These are phyloP conservation scores for Eurois occulta DNA, from an alignment of 2,888 invertebrate species.

Conservation along the genomic window DNA sequence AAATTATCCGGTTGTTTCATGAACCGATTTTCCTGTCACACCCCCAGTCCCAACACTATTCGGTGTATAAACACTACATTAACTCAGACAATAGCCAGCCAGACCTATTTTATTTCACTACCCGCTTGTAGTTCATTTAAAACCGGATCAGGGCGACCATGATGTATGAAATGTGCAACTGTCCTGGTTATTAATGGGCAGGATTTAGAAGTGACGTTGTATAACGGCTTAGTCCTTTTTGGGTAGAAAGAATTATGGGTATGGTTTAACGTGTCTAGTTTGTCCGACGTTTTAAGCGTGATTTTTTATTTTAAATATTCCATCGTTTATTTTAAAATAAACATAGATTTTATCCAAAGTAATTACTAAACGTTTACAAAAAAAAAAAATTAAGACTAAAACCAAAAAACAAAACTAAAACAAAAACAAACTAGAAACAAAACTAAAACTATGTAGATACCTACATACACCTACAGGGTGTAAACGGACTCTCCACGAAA, in stretches of 20 bases:
- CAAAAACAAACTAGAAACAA: too few relatives aligned
- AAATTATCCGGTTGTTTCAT: conserved; percentile 32
- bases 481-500: too few relatives aligned
- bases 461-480: too few relatives aligned
- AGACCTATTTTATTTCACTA: conserved; percentile 70
- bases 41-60: conserved; percentile 45
- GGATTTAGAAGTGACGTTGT: conserved; percentile 55
- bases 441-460: too few relatives aligned
- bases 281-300: background rate
- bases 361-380: too few relatives aligned
- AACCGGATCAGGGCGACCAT: conserved; percentile 65
- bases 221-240: conserved; percentile 49
- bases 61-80: conserved; percentile 67
- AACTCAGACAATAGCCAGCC: conserved; percentile 70
- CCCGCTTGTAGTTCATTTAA: conserved; percentile 72
- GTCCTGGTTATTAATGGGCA: conserved; percentile 58
- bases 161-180: conserved; percentile 67
- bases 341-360: background rate
- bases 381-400: too few relatives aligned
- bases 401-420: too few relatives aligned
- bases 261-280: conserved; percentile 13
- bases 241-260: conserved; percentile 41
- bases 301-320: background rate
- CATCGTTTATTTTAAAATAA: background rate
- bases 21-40: conserved; percentile 52